Evolutionary conservation across 2,888 invertebrate genomes (phyloP).

Genomic region (Andrena flavipes): DNA sequence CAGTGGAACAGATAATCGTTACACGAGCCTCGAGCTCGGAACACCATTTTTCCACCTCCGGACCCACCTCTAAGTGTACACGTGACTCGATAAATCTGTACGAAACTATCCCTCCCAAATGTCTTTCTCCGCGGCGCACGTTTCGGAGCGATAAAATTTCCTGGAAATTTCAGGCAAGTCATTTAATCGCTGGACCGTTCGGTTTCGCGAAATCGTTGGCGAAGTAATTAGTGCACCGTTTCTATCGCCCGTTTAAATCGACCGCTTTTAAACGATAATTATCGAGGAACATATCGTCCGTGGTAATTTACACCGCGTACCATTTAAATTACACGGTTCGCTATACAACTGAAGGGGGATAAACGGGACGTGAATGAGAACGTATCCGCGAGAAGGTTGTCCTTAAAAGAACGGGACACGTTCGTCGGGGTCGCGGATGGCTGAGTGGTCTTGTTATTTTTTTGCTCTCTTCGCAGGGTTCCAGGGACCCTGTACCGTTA

Average conservation of each 20-base stretch:
- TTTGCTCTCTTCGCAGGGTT: conserved; percentile 30
- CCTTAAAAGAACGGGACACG: conserved; percentile 53
- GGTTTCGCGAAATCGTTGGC: neutral
- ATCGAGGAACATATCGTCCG: conserved; percentile 4
- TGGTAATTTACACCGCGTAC: conserved; percentile 13
- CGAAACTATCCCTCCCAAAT: neutral
- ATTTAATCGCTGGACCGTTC: neutral
- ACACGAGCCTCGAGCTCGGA: conserved; percentile 17
- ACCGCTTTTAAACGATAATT: conserved; percentile 19
- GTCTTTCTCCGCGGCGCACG: conserved; percentile 6
- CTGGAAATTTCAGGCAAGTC: neutral
- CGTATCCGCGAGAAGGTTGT: conserved; percentile 27
- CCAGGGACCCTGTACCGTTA: conserved; percentile 65
- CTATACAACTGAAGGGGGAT: neutral
- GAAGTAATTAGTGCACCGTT: neutral
- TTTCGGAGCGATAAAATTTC: neutral
- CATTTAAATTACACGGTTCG: conserved; percentile 31
- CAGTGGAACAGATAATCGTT: conserved; percentile 41
- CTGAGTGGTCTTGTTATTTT: conserved; percentile 49
- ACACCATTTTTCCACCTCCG: neutral
- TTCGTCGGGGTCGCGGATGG: conserved; percentile 43
- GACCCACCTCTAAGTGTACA: neutral
- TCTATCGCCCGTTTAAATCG: neutral
- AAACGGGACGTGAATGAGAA: conserved; percentile 36
- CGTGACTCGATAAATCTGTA: conserved; percentile 1